Evolutionary conservation across 2,888 invertebrate genomes (phyloP).

Genomic region (Dynastes grantii): DNA sequence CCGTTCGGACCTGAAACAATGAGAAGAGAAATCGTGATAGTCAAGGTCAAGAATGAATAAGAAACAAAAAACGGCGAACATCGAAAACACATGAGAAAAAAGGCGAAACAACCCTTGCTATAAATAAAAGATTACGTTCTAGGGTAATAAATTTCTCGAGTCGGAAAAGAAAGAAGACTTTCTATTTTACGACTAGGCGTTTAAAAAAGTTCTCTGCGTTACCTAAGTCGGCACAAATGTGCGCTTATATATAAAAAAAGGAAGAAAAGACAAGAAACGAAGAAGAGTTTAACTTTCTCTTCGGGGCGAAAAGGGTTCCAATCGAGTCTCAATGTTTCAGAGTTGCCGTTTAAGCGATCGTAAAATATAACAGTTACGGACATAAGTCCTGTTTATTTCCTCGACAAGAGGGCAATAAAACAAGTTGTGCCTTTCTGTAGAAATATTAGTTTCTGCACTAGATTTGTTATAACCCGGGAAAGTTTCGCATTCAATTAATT

Average conservation of each 20-base stretch:
- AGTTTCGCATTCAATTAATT: conserved; percentile 47
- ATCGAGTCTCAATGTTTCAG: conserved; percentile 46
- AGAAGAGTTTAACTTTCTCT: conserved; percentile 61
- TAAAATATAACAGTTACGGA: conserved; percentile 66
- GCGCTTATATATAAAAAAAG: conserved; percentile 16
- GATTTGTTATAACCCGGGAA: conserved; percentile 38
- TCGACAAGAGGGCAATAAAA: conserved; percentile 62
- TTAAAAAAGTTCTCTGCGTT: conserved; percentile 44
- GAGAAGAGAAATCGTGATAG: conserved; percentile 59
- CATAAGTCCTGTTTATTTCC: conserved; percentile 63
- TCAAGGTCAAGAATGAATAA: conserved; percentile 27
- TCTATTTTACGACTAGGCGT: conserved; percentile 61
- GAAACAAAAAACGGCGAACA: conserved; percentile 1
- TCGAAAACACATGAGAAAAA: conserved; percentile 20
- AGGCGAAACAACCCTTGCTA: conserved; percentile 49
- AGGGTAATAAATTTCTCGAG: conserved; percentile 59
- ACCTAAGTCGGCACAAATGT: conserved; percentile 45
- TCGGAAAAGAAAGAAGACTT: conserved; percentile 56
- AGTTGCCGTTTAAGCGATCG: conserved; percentile 60
- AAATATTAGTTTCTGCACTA: conserved; percentile 48
- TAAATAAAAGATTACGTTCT: conserved; percentile 54
- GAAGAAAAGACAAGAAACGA: conserved; percentile 22
- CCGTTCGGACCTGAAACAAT: conserved; percentile 92
- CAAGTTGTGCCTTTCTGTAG: conserved; percentile 53
- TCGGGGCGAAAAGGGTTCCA: conserved; percentile 58